These are phyloP conservation scores for Knipowitschia caucasica DNA, from an alignment of 2,797 vertebrate species.

Conservation along the genomic window DNA sequence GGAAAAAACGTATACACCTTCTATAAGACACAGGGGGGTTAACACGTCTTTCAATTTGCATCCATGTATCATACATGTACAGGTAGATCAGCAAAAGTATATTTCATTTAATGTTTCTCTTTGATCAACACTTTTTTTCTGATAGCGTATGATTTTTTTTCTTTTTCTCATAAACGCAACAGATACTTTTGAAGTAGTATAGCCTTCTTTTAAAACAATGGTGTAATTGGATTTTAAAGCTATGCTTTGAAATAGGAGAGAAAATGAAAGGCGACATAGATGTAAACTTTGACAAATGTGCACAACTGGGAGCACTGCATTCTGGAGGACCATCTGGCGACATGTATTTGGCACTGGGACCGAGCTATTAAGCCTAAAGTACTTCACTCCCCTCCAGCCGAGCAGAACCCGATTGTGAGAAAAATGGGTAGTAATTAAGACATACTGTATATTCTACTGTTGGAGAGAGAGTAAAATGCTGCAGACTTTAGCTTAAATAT, in stretches of 20 bases:
- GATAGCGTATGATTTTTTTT: too few species aligned
- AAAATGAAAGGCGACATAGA: slow-evolving; percentile 12
- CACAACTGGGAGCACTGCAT: slow-evolving; percentile 78
- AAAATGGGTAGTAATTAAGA: slow-evolving; percentile 51
- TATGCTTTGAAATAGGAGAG: background rate
- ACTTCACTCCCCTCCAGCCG: slow-evolving; percentile 49
- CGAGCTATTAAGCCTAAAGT: slow-evolving; percentile 74
- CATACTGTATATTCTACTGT: slow-evolving; percentile 30
- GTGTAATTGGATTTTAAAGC: background rate
- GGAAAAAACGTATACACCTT: slow-evolving; percentile 53
- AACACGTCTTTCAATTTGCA: background rate
- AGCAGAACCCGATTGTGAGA: slow-evolving; percentile 45
- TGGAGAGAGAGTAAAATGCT: slow-evolving; percentile 21
- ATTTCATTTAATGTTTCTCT: background rate
- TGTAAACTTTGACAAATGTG: slow-evolving; percentile 64
- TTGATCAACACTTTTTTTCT: background rate
- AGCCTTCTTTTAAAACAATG: too few species aligned
- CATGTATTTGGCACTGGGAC: slow-evolving; percentile 80
- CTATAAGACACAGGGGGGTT: background rate
- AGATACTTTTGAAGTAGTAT: too few species aligned
- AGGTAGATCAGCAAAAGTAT: too few species aligned
- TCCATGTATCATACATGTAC: background rate
- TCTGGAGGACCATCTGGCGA: slow-evolving; percentile 85
- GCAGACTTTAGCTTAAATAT: too few species aligned
- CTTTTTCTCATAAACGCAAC: too few species aligned